Base-by-base conservation (phyloP, 2,797 vertebrate genomes). In the Lophotriccus pileatus region DNA sequence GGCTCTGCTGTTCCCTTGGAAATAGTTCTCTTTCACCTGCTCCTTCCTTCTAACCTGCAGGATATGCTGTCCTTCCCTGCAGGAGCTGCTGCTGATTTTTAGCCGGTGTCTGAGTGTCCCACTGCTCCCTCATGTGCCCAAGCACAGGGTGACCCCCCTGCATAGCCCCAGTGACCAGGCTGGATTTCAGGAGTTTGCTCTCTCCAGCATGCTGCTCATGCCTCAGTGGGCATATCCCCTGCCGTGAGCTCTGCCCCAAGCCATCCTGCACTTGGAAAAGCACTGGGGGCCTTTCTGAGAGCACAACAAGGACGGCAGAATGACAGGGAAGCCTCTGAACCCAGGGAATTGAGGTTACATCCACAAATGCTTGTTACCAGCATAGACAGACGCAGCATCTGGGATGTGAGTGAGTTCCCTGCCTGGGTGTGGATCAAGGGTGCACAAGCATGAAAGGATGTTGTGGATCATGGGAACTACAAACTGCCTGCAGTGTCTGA, bases 101-200 rank as follows among this genome's bases (percentile, higher is more conserved):
- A 52, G 50, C 41, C 50, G 14, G 27, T 24, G 23, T 55, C 55
- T 0, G 7, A 11, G 39, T 19, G 30, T 44, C 24, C 37, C 22
- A 3, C 23, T 37, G 56, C 41, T 62, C 49, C 22, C 23, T 50
- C 3, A 2, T 1, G 0, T 1, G 3, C 39, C 36, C 28, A n/a
- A 56, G 76, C 21, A 27, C n/a, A 14, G 50, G 21, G 52, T 34
- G 12, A 22, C 20, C 21, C 32, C 32, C 25, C 64, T 3, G 21
- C 37, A 0, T 3, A 4, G 36, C 17, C 17, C 44, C 32, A 0
- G 0, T 0, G 4, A 50, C 75, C 12, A 9, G 47, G 43, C 59
- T 28, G 46, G 25, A 10, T 58, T 9, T 7, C 1, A 2, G 67
- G 56, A 2, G 9, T 1, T 27, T 17, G 47, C 52, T 50, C n/a